Percentiles rank a stretch among this genome's conserved stretches.
These are phyloP conservation scores for Nomada ferruginata DNA, from an alignment of 2,888 invertebrate species.

Conservation along the genomic window DNA sequence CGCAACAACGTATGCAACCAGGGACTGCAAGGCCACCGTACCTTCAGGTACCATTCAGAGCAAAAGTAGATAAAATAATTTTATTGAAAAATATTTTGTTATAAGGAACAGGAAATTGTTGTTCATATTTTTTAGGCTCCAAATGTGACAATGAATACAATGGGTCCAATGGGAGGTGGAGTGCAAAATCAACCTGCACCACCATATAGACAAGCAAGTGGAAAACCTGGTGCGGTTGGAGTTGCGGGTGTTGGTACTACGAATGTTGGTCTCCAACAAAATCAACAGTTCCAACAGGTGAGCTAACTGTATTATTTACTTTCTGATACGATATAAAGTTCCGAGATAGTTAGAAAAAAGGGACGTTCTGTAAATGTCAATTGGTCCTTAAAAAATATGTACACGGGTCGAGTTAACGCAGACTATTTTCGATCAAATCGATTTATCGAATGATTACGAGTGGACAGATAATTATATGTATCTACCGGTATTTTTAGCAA, in stretches of 20 bases:
- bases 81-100: not conserved
- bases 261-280: constrained; percentile 85
- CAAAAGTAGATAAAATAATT: constrained; percentile 8
- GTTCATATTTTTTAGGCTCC: constrained; percentile 86
- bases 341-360: too few species aligned
- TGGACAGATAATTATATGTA: not conserved
- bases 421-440: not conserved
- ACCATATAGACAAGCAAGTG: constrained; percentile 89
- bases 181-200: constrained; percentile 89
- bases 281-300: constrained; percentile 87
- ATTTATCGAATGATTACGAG: too few species aligned
- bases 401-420: too few species aligned
- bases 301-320: not conserved
- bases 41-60: constrained; percentile 86
- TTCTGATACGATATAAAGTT: not conserved
- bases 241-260: constrained; percentile 80
- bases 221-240: constrained; percentile 82
- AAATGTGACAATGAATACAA: constrained; percentile 93
- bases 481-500: constrained; percentile 60
- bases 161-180: constrained; percentile 86
- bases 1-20: constrained; percentile 86
- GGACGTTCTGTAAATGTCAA: too few species aligned
- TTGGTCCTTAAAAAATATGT: too few species aligned
- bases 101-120: not conserved
- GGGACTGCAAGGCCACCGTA: constrained; percentile 87